Evolutionary conservation across 2,797 vertebrate species (phyloP).

Genomic region (Sphenopsis melanotis): DNA sequence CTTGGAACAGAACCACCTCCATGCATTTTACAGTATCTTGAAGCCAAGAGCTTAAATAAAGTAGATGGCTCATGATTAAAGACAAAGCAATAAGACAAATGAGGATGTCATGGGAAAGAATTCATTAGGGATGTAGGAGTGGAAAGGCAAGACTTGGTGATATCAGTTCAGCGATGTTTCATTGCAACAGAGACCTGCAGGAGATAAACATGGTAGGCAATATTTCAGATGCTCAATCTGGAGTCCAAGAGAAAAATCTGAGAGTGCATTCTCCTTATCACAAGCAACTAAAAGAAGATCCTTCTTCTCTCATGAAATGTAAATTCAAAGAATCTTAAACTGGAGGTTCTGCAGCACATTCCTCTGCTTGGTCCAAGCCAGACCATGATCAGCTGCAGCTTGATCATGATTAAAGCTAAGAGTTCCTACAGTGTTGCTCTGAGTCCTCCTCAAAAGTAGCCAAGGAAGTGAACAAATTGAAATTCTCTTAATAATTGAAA

Average conservation of each 20-base stretch:
- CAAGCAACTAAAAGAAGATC: neutral
- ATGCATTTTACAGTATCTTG: neutral
- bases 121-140: constrained; percentile 27
- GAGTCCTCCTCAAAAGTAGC: neutral
- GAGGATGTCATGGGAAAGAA: constrained; percentile 16
- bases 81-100: constrained; percentile 5
- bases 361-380: neutral
- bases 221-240: neutral
- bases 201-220: constrained; percentile 21
- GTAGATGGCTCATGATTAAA: constrained; percentile 33
- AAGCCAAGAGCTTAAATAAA: constrained; percentile 17
- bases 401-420: neutral
- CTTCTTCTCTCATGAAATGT: neutral
- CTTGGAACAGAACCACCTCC: neutral
- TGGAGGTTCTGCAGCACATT: neutral
- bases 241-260: neutral
- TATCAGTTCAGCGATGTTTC: neutral
- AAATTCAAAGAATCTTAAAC: neutral
- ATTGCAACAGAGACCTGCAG: neutral
- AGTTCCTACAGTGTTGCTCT: neutral
- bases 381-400: neutral
- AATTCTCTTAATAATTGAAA: neutral
- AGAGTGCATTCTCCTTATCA: neutral
- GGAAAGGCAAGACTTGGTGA: neutral
- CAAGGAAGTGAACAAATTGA: neutral